Percentiles rank a stretch among this genome's conserved stretches.
phyloP scores from a whole-genome alignment of 2,113 vertebrate species.

The Illadopsis cleaveri region DNA sequence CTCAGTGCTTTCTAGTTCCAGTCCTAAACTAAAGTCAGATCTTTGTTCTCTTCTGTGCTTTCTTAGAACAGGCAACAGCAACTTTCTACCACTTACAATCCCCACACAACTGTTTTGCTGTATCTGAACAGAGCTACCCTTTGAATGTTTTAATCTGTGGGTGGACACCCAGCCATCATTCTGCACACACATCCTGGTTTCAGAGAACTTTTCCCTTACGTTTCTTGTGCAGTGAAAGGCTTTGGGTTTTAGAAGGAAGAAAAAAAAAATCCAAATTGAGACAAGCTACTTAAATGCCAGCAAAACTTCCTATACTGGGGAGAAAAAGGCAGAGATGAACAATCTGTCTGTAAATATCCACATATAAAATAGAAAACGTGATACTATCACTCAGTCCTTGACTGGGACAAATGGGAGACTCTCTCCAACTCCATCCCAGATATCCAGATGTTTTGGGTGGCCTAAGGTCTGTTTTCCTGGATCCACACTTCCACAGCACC shows the following conservation, averaged over 20 bases:
- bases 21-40: not conserved
- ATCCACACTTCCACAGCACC: fast-evolving
- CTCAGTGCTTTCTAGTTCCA: not conserved
- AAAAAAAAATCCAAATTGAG: not conserved
- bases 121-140: not conserved
- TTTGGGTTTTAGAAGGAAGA: not conserved
- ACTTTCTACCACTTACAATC: not conserved
- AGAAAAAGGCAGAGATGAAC: not conserved
- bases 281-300: not conserved
- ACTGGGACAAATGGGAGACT: not conserved
- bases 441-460: not conserved
- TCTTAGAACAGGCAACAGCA: not conserved
- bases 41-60: not conserved
- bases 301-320: not conserved
- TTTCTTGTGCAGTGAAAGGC: not conserved
- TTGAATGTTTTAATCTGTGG: not conserved
- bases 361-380: not conserved
- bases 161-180: not conserved
- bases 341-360: not conserved
- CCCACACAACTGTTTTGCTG: not conserved
- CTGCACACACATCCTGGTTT: not conserved
- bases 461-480: not conserved
- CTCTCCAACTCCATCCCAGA: not conserved
- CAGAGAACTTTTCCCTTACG: not conserved
- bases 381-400: not conserved